Evolutionary conservation across 2,888 invertebrate species (phyloP).

Genomic region (Acrobasis repandana): DNA sequence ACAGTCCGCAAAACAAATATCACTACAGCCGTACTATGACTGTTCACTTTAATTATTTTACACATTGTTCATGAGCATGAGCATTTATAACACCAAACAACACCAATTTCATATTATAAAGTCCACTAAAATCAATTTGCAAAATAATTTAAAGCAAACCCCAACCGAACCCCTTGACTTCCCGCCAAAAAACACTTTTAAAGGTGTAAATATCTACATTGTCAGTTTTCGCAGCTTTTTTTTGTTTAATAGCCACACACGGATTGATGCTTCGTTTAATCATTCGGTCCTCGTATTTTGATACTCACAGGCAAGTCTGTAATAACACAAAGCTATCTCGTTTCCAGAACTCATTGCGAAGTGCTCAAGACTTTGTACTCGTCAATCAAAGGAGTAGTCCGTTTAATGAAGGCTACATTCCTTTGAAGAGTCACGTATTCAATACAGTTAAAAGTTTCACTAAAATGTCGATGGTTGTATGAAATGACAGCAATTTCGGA

Average conservation of each 20-base stretch:
- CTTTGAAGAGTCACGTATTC: conserved; percentile 9
- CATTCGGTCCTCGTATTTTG: neutral
- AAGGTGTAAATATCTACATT: neutral
- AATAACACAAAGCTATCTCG: conserved; percentile 8
- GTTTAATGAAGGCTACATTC: conserved; percentile 33
- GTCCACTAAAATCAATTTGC: too few species aligned
- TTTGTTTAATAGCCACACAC: neutral
- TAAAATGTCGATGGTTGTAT: neutral
- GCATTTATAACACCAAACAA: too few species aligned
- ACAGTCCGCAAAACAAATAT: too few species aligned
- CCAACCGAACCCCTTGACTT: too few species aligned
- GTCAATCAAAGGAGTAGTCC: conserved; percentile 27
- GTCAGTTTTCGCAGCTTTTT: neutral
- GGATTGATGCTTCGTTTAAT: neutral
- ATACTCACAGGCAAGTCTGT: neutral
- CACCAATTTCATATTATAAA: too few species aligned
- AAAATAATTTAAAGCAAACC: too few species aligned
- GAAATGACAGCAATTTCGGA: neutral
- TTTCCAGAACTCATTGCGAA: neutral
- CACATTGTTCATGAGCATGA: too few species aligned
- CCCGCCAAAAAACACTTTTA: too few species aligned
- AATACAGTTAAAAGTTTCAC: conserved; percentile 1
- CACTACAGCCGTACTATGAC: too few species aligned
- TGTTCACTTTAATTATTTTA: too few species aligned
- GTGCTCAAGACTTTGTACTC: conserved; percentile 3